Conservation (phyloP, 2,113 vertebrate species). For the Mus pahari region DNA sequence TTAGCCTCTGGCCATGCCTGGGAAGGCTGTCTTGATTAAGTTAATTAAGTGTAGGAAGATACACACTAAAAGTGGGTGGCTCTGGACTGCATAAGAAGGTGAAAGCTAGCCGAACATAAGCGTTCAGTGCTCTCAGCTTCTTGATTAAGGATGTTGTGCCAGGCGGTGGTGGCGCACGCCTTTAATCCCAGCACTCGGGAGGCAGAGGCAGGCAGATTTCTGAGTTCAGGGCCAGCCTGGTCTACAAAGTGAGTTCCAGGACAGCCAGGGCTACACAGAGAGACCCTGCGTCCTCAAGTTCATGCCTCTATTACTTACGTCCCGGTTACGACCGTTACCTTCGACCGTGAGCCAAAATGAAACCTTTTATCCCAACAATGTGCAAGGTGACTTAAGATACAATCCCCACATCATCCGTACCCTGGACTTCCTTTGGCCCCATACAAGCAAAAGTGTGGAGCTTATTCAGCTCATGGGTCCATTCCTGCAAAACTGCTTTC, state of each 20-base stretch:
- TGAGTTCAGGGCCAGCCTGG: no score
- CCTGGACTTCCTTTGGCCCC: no score
- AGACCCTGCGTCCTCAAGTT: no score
- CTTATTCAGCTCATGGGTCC: neutral
- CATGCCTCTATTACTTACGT: neutral
- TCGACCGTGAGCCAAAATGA: neutral
- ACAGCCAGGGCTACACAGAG: no score
- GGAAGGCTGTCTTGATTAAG: no score
- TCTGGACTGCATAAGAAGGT: neutral
- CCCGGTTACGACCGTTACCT: no score
- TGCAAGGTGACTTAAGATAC: neutral
- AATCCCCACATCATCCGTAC: no score
- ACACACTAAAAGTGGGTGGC: neutral
- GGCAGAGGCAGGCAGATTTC: no score
- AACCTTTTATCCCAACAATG: neutral
- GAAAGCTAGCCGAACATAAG: neutral
- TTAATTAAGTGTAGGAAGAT: neutral
- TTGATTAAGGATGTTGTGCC: neutral
- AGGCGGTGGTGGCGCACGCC: no score
- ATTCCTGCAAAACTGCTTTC: neutral
- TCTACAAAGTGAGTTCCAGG: no score
- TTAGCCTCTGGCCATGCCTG: neutral
- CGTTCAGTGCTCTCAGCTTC: neutral
- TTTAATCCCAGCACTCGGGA: no score
- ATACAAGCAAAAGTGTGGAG: fast-evolving